Base-by-base conservation (phyloP, 2,113 vertebrate species). In the Zosterops pallidus region DNA sequence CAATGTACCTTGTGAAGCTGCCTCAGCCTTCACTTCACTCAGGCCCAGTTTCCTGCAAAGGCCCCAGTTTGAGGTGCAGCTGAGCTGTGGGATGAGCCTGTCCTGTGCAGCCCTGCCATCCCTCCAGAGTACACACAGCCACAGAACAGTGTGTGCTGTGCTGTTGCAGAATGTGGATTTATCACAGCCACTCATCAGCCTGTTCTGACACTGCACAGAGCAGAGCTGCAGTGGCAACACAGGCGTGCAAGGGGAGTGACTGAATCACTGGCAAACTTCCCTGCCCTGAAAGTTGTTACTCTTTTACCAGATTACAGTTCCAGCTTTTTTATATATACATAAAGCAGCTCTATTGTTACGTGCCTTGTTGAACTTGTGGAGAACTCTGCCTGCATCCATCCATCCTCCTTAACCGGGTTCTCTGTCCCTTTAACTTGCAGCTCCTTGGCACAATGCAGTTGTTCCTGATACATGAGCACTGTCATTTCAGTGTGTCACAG, bases 311-410 rank as follows among this genome's bases (percentile, higher is more conserved):
- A 60, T 95, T 52, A 24, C 29, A 71, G 22, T 33, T 84, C 20
- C 12, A 83, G 9, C 7, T 37, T 11, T n/a, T 63, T 20, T 53
- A 14, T 23, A 3, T 18, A 11, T 50, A 3, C 33, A 8, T 41
- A 22, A 63, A 67, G 20, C 26, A 50, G 1, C 10, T 84, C 4
- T 47, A 0, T 69, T 26, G 28, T 35, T 47, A 2, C 25, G 11
- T 86, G 64, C 21, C 7, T 3, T 62, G 39, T 86, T 53, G 81
- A 89, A 77, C 16, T 55, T 42, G 42, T 21, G 56, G 86, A 37
- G 56, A 92, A 2, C 44, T 67, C 31, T 67, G 9, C 63, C 44
- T 77, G 1, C 33, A 39, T 47, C 71, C 33, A 44, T n/a, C 37
- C 68, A 52, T n/a, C 37, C 49, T 83, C 29, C 64, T 55, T 49